Percentiles rank a stretch among this genome's conserved stretches.
These are phyloP conservation scores for Leptinotarsa texana DNA, from an alignment of 1,140 invertebrate species.

Conservation along the genomic window DNA sequence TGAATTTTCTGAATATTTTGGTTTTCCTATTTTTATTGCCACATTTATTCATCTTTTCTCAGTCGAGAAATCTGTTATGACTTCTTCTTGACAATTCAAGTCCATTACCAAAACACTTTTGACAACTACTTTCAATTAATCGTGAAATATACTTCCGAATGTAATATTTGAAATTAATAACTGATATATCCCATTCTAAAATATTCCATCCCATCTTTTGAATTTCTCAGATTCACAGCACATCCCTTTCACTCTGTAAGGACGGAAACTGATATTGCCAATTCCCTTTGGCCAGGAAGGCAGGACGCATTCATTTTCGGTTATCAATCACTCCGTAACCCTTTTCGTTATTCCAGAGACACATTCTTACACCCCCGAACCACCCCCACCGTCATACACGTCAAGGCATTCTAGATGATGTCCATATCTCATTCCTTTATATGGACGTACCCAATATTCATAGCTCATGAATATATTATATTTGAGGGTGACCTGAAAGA, in stretches of 20 bases:
- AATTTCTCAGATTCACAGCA: neutral
- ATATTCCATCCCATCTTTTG: too few species aligned
- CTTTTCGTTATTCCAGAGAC: constrained; percentile 29
- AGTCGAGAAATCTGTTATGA: neutral
- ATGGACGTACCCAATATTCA: constrained; percentile 31
- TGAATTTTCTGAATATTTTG: too few species aligned
- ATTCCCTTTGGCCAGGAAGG: constrained; percentile 29
- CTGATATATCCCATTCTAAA: too few species aligned
- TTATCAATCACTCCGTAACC: constrained; percentile 32
- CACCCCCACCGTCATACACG: constrained; percentile 20
- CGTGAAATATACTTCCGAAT: too few species aligned
- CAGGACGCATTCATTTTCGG: constrained; percentile 32
- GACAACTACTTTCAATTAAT: neutral
- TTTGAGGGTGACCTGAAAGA: constrained; percentile 24
- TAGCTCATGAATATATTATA: constrained; percentile 30
- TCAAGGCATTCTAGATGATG: constrained; percentile 33
- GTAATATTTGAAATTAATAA: too few species aligned
- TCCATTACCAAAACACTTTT: neutral
- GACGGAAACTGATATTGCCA: constrained; percentile 28
- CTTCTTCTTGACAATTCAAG: neutral
- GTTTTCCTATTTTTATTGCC: too few species aligned
- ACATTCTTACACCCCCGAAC: constrained; percentile 25
- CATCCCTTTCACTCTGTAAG: constrained; percentile 14
- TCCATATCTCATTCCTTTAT: constrained; percentile 33
- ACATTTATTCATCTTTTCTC: too few species aligned